A percentile compares a stretch with the other conserved stretches of the same genome.
These are phyloP conservation scores for Scaeva pyrastri DNA, from an alignment of 2,888 invertebrate genomes.

Conservation along the genomic window DNA sequence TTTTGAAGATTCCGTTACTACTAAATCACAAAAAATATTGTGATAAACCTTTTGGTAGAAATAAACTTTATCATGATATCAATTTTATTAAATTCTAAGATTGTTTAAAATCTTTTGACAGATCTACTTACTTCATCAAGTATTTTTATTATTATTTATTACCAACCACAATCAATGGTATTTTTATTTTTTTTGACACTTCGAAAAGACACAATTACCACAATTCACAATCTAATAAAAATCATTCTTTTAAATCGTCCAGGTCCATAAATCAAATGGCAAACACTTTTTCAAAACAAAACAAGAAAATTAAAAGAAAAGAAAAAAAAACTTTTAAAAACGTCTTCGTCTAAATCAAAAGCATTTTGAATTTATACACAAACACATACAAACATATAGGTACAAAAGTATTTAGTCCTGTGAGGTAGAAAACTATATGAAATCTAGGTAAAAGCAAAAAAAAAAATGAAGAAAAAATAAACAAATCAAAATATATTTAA, in stretches of 20 bases:
- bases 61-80: no score
- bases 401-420: neutral
- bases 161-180: no score
- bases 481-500: conserved; percentile 28
- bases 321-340: conserved; percentile 7
- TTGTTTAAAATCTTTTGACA: no score
- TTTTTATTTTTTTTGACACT: no score
- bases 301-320: no score
- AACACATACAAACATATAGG: no score
- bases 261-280: neutral
- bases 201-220: neutral
- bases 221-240: neutral
- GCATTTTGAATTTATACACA: neutral
- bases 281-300: neutral
- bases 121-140: no score
- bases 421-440: conserved; percentile 8
- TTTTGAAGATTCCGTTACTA: no score
- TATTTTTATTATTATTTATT: no score
- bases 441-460: conserved; percentile 33
- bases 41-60: no score
- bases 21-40: no score
- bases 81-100: no score
- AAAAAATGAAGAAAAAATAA: conserved; percentile 11
- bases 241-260: neutral
- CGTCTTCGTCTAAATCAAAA: neutral